Evolutionary conservation across 2,797 vertebrate species (phyloP).

Genomic region (Petrocephalus sullivani): DNA sequence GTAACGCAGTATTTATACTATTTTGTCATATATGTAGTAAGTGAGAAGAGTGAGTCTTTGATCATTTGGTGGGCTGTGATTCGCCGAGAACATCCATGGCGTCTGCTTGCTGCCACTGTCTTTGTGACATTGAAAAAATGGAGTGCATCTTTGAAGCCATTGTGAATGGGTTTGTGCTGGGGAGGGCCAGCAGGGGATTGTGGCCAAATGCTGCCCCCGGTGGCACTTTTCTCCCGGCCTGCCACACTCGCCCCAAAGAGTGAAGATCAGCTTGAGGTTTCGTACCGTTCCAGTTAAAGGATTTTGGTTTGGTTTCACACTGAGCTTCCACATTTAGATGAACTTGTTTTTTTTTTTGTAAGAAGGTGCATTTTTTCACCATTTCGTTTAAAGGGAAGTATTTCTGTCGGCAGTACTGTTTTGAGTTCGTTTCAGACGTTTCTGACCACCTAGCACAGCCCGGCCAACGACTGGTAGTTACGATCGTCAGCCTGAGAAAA

Average conservation of each 20-base stretch:
- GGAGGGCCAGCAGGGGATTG: neutral
- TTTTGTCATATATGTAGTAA: neutral
- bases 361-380: neutral
- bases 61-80: neutral
- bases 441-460: neutral
- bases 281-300: conserved; percentile 13
- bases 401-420: neutral
- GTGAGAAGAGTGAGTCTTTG: neutral
- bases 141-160: conserved; percentile 4
- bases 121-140: conserved; percentile 19
- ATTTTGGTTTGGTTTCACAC: conserved; percentile 2
- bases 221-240: neutral
- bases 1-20: neutral
- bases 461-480: neutral
- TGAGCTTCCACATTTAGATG: neutral
- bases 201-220: conserved; percentile 8
- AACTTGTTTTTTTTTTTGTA: neutral
- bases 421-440: neutral
- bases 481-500: neutral
- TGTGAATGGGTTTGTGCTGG: neutral
- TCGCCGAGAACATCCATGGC: neutral
- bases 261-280: conserved; percentile 17
- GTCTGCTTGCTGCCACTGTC: neutral
- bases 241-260: neutral
- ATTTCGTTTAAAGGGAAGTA: neutral